These are phyloP conservation scores for Bolinopsis microptera DNA, from an alignment of 37 sponge, comb jelly and placozoan genomes.

Conservation along the genomic window DNA sequence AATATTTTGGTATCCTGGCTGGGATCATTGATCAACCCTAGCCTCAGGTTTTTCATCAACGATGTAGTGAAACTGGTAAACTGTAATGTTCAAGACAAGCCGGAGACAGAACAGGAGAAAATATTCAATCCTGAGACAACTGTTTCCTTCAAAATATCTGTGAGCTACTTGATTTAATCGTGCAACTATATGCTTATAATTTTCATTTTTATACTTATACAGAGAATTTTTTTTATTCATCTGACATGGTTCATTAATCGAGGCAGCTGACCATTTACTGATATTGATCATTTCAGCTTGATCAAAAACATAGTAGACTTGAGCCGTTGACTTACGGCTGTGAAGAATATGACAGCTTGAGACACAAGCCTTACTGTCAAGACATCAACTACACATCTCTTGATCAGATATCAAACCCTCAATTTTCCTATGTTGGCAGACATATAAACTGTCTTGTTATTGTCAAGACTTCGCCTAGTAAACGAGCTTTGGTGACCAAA, in stretches of 20 bases:
- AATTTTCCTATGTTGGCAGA: not conserved
- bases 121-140: not conserved
- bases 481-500: not conserved
- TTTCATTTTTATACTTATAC: too few species aligned
- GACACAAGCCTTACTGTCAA: not conserved
- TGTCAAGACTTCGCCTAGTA: constrained; percentile 28
- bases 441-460: constrained; percentile 14
- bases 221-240: too few species aligned
- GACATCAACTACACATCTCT: not conserved
- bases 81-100: constrained; percentile 15
- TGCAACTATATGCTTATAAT: too few species aligned
- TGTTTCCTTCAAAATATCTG: not conserved
- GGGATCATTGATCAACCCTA: too few species aligned
- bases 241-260: too few species aligned
- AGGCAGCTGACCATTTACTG: too few species aligned
- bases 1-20: too few species aligned
- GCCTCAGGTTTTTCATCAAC: constrained; percentile 39
- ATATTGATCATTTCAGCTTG: constrained; percentile 37
- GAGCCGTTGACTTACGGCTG: constrained; percentile 10
- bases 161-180: too few species aligned
- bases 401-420: not conserved
- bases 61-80: not conserved
- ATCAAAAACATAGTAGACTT: not conserved
- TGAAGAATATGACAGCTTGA: not conserved
- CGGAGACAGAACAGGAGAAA: not conserved